Conservation (phyloP, 2,113 vertebrate genomes). For the Corythaeola cristata region DNA sequence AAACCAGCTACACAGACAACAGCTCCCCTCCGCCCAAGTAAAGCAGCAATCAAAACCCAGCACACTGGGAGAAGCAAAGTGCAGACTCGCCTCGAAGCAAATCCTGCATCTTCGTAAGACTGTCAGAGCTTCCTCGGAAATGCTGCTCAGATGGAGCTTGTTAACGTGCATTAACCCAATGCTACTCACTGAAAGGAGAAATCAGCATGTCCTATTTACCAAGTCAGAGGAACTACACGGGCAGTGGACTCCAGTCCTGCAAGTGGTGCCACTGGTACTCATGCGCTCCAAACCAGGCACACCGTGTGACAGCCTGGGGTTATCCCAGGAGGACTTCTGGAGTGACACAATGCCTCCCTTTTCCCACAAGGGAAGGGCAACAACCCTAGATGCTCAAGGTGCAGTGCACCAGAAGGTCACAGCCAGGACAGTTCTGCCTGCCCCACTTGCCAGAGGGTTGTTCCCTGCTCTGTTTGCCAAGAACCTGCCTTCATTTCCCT, state of each 20-base stretch:
- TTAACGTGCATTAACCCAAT: neutral
- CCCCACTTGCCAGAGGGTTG: constrained; percentile 15
- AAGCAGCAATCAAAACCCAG: constrained; percentile 2
- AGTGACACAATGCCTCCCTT: neutral
- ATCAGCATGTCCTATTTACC: neutral
- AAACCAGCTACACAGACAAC: constrained; percentile 42
- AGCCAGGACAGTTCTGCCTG: constrained; percentile 21
- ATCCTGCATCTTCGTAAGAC: neutral
- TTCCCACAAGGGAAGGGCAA: neutral
- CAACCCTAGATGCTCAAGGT: neutral
- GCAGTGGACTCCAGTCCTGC: neutral
- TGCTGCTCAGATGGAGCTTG: neutral
- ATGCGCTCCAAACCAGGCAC: neutral
- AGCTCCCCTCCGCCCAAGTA: constrained; percentile 26
- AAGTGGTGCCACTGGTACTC: neutral
- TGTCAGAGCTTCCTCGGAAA: neutral
- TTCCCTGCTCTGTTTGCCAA: neutral
- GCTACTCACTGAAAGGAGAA: neutral
- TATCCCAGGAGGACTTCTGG: neutral
- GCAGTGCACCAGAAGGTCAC: constrained; percentile 6
- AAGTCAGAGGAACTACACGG: neutral
- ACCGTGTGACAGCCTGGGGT: neutral
- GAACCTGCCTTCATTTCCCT: constrained; percentile 26
- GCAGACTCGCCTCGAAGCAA: neutral
- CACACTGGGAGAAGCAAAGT: neutral